Base-by-base conservation (phyloP, 2,113 vertebrate species). In the Seriola aureovittata region DNA sequence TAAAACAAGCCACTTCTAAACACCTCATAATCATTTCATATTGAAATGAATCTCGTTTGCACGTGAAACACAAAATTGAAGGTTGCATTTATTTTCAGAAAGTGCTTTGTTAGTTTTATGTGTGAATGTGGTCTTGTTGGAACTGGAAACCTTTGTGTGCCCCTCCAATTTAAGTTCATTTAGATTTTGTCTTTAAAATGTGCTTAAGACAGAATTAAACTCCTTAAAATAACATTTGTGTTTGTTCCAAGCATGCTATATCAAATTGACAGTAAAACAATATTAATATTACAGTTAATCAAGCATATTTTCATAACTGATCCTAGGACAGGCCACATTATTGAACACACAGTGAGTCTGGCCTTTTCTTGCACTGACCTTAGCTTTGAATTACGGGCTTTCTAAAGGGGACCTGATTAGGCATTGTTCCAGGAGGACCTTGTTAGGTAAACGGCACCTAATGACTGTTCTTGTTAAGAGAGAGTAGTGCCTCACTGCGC, bases 371-470 rank as follows among this genome's bases (percentile, higher is more conserved):
- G 25, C 38, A 13, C 40, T 75, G 40, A 79, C 71, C 40, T 71
- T 59, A 38, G 44, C 72, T 52, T 32, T 85, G 71, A 76, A 64
- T 74, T 58, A 67, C 73, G 40, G 75, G 55, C 36, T 76, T 74
- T 74, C 82, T 69, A 66, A 88, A 69, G 48, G 82, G 77, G 88
- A 84, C 68, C 82, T 74, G 67, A 79, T 71, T 85, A 74, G 55
- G 8, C 32, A 25, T 65, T 46, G 72, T 66, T 85, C 77, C 82
- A 46, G 14, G 63, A 73, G 86, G 81, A 74, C 58, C 76, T 75
- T 81, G 69, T 80, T 79, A 60, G 60, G 65, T 78, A 71, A 85
- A 76, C 85, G 36, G 63, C 71, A 57, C 60, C 72, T 74, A 67
- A 69, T 77, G 36, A 86, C 76, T 59, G 77, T 55, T 85, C n/a